Evolutionary conservation across 2,888 invertebrate species (phyloP), one percentile per base, ranked within the genome.

Genomic region (Pachliopta kotzebuea): DNA sequence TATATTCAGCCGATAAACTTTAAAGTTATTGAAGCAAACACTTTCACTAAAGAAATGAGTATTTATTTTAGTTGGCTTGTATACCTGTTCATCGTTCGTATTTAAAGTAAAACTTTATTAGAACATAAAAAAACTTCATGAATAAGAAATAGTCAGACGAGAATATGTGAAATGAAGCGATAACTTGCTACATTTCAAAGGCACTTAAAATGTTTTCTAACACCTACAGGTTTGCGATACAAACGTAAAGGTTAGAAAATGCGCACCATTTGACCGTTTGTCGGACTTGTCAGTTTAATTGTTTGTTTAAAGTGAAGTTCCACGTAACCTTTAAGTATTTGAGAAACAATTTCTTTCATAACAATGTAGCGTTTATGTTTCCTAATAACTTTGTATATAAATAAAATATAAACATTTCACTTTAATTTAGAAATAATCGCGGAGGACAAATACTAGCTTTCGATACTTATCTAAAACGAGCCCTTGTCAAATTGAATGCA

Each of bases 261-360:
- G 60, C 60, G 70, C 67, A 65, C 69, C 67, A 70, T 71, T 70
- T 76, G 74, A 78, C 71, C 72, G 67, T 69, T 71, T 70, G 69
- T 71, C 74, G 67, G 72, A 74, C 65, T 69, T 67, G 71, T 73
- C 70, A 71, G 68, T 77, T 80, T 80, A 78, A 78, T 78, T 70
- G 70, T 76, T 72, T 72, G 76, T 75, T 76, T 72, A 75, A 74
- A 71, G 70, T 70, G 71, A 71, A 66, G 65, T 65, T 65, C 65
- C 65, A 54, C 58, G 65, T 65, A 65, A 61, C 37, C 57, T 54
- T 57, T 56, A 56, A 58, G 49, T 49, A 57, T 54, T 54, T 53
- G 21, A 57, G 58, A 31, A 61, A 56, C 55, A 42, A 56, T 50
- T 64, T 65, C 61, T 65, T 57, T 65, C 53, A 65, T 58, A 65